Evolutionary conservation across 2,888 invertebrate genomes (phyloP), one percentile per base, ranked within the genome.

Genomic region (Rhodophaea formosa): DNA sequence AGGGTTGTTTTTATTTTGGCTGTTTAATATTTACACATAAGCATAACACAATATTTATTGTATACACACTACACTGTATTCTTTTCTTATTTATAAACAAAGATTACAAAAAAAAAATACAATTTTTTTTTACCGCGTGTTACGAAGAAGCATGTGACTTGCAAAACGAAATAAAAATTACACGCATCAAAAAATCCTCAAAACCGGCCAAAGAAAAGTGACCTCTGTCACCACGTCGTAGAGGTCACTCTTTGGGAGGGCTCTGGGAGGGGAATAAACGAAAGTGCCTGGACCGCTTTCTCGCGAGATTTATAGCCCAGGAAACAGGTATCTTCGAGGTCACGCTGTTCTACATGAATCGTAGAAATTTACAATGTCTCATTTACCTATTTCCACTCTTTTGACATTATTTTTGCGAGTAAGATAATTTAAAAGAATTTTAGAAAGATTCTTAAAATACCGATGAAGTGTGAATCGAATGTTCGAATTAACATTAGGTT

Each of bases 221-320:
- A 35, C 51, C 51, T 16, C 39, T 32, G 32, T 49, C 49, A 32
- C 49, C 35, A 35, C 35, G 51, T 12, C 51, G 10, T 15, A 15
- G 51, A 35, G 51, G 35, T 35, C 51, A 51, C 3, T 23, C 23
- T n/a, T n/a, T n/a, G n/a, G n/a, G 8, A 51, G 32, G 32, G 8
- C 16, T 8, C 35, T 17, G 35, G 23, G 51, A 35, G 12, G 12
- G 35, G 51, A 35, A 51, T 35, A 44, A 55, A 32, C 55, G 59
- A 59, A 59, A 59, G 59, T 59, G 51, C 43, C 51, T 12, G 43
- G 44, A 49, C 59, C 44, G 16, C 51, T 51, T 51, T 51, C 51
- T 51, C 32, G 15, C 6, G 12, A 51, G 51, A 51, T 51, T 51
- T 51, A 51, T 51, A 51, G 8, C 30, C 2, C 3, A 35, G 35